phyloP scores from a whole-genome alignment of 2,888 invertebrate species.

The Meteorus colon region DNA sequence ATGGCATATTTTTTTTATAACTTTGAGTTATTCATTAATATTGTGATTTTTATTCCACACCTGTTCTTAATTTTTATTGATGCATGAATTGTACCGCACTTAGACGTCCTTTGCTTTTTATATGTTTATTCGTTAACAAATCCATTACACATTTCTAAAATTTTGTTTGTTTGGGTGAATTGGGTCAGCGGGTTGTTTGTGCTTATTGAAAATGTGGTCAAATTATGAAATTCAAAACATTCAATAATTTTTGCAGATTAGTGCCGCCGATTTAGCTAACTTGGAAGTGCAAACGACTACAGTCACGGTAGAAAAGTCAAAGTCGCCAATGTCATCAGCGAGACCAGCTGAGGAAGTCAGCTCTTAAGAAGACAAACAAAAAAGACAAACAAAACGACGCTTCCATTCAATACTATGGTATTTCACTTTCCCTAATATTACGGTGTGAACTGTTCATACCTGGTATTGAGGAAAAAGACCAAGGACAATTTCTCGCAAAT shows the following conservation, averaged over 20 bases:
- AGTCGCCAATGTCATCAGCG: conserved; percentile 64
- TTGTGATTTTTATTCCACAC: background rate
- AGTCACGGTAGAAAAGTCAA: conserved; percentile 70
- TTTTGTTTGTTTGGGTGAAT: background rate
- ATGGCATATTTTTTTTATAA: conserved; percentile 23
- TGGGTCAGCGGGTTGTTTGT: background rate
- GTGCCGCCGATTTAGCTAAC: conserved; percentile 69
- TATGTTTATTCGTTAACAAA: conserved; percentile 20
- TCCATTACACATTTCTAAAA: background rate
- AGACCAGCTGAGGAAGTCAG: conserved; percentile 69
- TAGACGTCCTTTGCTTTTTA: conserved; percentile 41
- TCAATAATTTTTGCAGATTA: conserved; percentile 62
- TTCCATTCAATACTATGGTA: conserved; percentile 45
- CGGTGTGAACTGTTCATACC: conserved; percentile 40
- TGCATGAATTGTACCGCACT: conserved; percentile 28
- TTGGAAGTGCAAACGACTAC: conserved; percentile 68
- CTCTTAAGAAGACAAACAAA: conserved; percentile 53
- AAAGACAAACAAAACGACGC: conserved; percentile 8
- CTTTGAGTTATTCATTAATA: conserved; percentile 18
- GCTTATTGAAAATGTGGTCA: background rate
- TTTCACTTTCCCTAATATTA: conserved; percentile 42
- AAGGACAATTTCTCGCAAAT: conserved; percentile 12
- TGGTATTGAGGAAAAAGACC: conserved; percentile 12
- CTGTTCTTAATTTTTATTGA: conserved; percentile 13
- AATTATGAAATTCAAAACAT: background rate